Base-by-base conservation (phyloP, 2,797 vertebrate genomes). In the Etheostoma nigrum region DNA sequence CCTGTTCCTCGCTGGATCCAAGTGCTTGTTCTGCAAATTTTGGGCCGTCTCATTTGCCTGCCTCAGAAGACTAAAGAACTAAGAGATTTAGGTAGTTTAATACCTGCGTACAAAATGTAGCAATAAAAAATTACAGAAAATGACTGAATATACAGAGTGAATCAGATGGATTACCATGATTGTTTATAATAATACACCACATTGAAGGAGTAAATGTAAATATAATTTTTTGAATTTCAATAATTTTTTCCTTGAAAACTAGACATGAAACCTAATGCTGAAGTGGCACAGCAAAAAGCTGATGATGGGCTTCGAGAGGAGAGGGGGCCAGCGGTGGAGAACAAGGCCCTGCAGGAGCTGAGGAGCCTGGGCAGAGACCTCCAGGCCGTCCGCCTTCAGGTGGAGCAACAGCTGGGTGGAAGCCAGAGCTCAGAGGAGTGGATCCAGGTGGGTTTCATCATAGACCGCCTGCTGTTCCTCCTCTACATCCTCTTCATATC, bases 381-480 rank as follows among this genome's bases (percentile, higher is more conserved):
- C 18, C 79, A 78, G 72, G 82, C 85, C 60, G 86, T 95, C 61
- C 94, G 87, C 30, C 55, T 69, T 5, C 86, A 92, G 40, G 81
- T 93, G 79, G 92, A 94, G 66, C 55, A 93, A 67, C 72, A 93
- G 58, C 63, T 84, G 25, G 74, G 55, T 1, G 63, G 62, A 13
- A 88, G 33, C 33, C 48, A 71, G 15, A 84, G 54, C 66, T 77
- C 88, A 0, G 80, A 94, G 70, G 94, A 95, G 1, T 95, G 94
- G 95, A 81, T 90, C 42, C 91, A 93, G 85, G 91, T 95, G 76
- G 94, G 89, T 77, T 90, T 90, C 75, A 83, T 95, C 88, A 87
- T 95, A 55, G 94, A 95, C 85, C 93, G 94, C 63, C 82, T 93
- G 85, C 93, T 95, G 63, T 95, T 95, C 57, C 69, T 74, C 83